A percentile compares a stretch with the other conserved stretches of the same genome.
These are phyloP conservation scores for Sebastes aleutianus DNA, from an alignment of 2,797 vertebrate genomes.

Conservation along the genomic window DNA sequence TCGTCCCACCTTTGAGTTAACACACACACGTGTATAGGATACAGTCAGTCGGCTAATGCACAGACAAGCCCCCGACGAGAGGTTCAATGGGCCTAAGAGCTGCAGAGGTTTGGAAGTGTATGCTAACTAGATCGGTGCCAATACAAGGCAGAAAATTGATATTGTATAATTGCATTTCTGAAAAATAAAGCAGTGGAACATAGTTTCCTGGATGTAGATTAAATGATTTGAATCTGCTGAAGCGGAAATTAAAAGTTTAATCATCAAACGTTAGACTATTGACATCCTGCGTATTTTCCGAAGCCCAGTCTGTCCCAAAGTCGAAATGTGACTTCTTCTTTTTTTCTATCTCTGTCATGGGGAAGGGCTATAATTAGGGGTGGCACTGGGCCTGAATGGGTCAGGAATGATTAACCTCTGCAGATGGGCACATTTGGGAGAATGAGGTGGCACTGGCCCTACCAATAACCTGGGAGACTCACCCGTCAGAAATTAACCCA, in stretches of 20 bases:
- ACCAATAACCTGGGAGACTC: conserved; percentile 59
- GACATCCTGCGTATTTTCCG: conserved; percentile 1
- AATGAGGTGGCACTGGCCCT: conserved; percentile 38
- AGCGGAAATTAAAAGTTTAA: neutral
- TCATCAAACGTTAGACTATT: neutral
- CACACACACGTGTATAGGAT: neutral
- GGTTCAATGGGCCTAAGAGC: conserved; percentile 11
- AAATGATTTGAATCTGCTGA: neutral
- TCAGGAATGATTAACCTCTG: conserved; percentile 78
- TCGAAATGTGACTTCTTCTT: conserved; percentile 37
- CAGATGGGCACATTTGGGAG: conserved; percentile 77
- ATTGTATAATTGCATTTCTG: neutral
- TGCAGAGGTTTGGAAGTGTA: neutral
- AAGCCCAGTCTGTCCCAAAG: conserved; percentile 22
- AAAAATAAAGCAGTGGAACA: neutral
- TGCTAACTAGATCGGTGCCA: neutral
- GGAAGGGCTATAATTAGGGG: conserved; percentile 69
- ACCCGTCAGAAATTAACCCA: conserved; percentile 33
- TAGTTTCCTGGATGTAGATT: neutral
- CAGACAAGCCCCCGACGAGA: conserved; percentile 4
- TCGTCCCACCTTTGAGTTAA: conserved; percentile 58
- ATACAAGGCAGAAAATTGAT: neutral
- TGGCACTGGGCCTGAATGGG: conserved; percentile 69
- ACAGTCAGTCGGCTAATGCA: conserved; percentile 29
- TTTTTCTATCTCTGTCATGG: conserved; percentile 31